phyloP scores from a whole-genome alignment of 2,888 invertebrate genomes.

The Eustalomyia histrio region DNA sequence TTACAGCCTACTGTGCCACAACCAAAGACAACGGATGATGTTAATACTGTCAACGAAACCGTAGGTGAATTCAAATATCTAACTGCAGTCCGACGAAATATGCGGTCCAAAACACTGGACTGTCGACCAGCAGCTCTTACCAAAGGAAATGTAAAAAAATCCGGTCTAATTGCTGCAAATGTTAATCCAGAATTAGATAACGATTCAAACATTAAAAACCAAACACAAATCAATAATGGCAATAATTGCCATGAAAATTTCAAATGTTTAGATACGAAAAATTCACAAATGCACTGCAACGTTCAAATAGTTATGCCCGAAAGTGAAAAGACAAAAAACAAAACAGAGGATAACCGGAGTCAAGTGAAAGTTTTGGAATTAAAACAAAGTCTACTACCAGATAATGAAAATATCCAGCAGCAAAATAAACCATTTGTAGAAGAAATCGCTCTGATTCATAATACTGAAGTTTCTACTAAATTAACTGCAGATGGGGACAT shows the following conservation, averaged over 20 bases:
- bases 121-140: conserved; percentile 66
- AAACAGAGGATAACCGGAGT: neutral
- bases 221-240: neutral
- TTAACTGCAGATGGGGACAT: neutral
- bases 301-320: conserved; percentile 1
- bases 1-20: neutral
- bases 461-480: neutral
- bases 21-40: conserved; percentile 49
- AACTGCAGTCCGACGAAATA: conserved; percentile 71
- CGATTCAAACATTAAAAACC: neutral
- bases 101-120: conserved; percentile 75
- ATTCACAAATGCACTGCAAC: conserved; percentile 2
- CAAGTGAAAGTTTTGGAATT: neutral
- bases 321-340: neutral
- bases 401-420: neutral
- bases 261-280: conserved; percentile 34
- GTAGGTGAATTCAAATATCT: conserved; percentile 56
- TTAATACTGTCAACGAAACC: conserved; percentile 44
- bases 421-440: neutral
- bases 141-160: conserved; percentile 22
- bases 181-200: neutral
- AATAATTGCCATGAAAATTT: conserved; percentile 27
- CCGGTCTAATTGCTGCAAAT: neutral
- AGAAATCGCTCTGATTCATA: neutral
- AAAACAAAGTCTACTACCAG: neutral